These are phyloP conservation scores for Cassiopea andromeda DNA, from an alignment of 30 jellyfish, hydroid and myxozoan genomes.

Conservation along the genomic window DNA sequence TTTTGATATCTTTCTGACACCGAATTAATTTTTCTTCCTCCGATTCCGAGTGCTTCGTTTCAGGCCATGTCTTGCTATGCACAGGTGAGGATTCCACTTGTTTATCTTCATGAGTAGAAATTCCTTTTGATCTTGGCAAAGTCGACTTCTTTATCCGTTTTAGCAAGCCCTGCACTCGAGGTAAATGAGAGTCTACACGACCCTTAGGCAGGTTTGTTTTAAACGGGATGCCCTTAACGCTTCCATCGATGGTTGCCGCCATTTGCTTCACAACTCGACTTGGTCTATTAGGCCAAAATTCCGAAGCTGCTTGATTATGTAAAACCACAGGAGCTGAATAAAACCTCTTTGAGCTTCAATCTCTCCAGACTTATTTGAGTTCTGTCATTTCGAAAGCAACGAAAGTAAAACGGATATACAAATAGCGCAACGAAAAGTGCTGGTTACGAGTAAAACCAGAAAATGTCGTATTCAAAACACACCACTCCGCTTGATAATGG, in stretches of 20 bases:
- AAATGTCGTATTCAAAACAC: constrained; percentile 12
- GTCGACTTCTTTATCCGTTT: constrained; percentile 73
- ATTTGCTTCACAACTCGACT: constrained; percentile 33
- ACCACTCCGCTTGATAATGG: not conserved
- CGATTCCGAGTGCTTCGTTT: constrained; percentile 42
- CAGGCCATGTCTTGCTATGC: constrained; percentile 31
- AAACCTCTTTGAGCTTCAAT: constrained; percentile 34
- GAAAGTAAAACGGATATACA: not conserved
- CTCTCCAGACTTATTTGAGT: not conserved
- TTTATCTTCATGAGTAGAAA: constrained; percentile 53
- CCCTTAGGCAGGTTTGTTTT: constrained; percentile 35
- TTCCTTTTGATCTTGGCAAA: constrained; percentile 57
- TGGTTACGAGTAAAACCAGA: not conserved
- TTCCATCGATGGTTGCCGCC: constrained; percentile 76
- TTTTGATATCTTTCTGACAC: constrained; percentile 89
- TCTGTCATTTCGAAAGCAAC: not conserved
- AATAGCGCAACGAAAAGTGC: not conserved
- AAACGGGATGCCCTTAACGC: constrained; percentile 29
- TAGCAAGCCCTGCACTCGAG: constrained; percentile 70
- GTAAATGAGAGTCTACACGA: constrained; percentile 50
- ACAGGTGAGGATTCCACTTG: constrained; percentile 60
- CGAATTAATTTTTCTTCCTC: constrained; percentile 82
- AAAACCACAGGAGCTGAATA: constrained; percentile 17
- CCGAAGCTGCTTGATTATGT: constrained; percentile 8
- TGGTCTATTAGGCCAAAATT: constrained; percentile 57